A percentile compares a stretch with the other conserved stretches of the same genome.
Evolutionary conservation across 2,113 vertebrate species (phyloP).

Genomic region (Sturnus vulgaris): DNA sequence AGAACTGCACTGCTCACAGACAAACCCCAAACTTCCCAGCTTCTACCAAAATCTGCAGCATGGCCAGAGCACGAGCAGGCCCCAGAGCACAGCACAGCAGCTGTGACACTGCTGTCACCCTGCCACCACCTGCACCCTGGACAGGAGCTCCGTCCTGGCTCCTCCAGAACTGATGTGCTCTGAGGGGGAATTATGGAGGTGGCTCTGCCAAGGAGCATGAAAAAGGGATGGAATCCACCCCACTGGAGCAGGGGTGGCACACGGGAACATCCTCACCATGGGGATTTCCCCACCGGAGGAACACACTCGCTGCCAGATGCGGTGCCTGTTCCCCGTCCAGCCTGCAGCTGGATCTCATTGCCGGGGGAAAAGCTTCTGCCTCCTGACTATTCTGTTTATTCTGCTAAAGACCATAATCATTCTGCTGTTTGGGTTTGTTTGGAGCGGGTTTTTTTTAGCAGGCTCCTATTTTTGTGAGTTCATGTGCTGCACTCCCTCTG

Average conservation of each 20-base stretch:
- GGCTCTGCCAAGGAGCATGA: not conserved
- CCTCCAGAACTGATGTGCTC: rapidly evolving
- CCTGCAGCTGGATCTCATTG: slow-evolving; percentile 24
- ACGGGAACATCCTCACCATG: rapidly evolving
- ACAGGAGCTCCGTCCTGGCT: not conserved
- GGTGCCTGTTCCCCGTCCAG: not conserved
- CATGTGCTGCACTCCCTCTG: slow-evolving; percentile 19
- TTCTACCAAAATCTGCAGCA: not conserved
- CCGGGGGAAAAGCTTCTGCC: not conserved
- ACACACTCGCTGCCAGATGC: not conserved
- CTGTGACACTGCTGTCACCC: not conserved
- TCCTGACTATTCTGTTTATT: not conserved
- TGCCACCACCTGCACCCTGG: not conserved
- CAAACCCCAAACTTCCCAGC: not conserved
- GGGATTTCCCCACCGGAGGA: not conserved
- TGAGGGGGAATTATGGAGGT: not conserved
- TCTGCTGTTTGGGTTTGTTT: slow-evolving; percentile 26
- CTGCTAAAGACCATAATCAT: slow-evolving; percentile 6
- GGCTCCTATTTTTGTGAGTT: not conserved
- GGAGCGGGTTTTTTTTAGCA: not conserved
- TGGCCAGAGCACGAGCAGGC: not conserved
- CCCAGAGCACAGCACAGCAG: not conserved
- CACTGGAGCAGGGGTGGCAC: rapidly evolving
- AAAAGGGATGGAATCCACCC: not conserved
- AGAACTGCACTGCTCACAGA: not conserved